A percentile compares a stretch with the other conserved stretches of the same genome.
Conservation (phyloP, 2,113 vertebrate genomes). For the Eclectus roratus region DNA sequence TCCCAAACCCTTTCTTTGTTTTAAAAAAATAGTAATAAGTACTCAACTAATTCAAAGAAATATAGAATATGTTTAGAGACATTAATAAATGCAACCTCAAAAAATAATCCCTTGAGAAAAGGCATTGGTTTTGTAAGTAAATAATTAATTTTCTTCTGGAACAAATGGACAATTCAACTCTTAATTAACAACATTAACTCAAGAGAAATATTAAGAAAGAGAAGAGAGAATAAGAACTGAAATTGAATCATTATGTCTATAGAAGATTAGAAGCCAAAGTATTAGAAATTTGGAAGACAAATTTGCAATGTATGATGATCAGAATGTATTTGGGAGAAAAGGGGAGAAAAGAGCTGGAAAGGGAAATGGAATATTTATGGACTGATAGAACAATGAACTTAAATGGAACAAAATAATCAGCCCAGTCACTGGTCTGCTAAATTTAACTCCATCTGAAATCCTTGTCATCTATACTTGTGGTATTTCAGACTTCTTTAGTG, state of each 20-base stretch:
- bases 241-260: slow-evolving; percentile 36
- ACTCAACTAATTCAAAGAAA: neutral
- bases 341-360: neutral
- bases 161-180: neutral
- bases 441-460: slow-evolving; percentile 15
- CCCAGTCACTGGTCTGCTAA: slow-evolving; percentile 17
- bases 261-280: slow-evolving; percentile 16
- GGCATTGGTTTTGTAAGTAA: neutral
- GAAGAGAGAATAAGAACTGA: neutral
- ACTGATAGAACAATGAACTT: slow-evolving; percentile 34
- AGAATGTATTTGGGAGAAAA: slow-evolving; percentile 1
- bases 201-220: slow-evolving; percentile 10
- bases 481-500: slow-evolving; percentile 15
- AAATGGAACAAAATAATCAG: slow-evolving; percentile 41
- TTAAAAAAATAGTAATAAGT: neutral
- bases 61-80: neutral
- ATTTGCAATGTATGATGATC: slow-evolving; percentile 1
- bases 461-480: neutral
- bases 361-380: slow-evolving; percentile 42
- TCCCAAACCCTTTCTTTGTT: neutral
- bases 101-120: neutral
- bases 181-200: slow-evolving; percentile 29
- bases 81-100: neutral
- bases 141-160: neutral
- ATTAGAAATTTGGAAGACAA: slow-evolving; percentile 19